Conservation (phyloP, 64 coral and sea anemone genomes). For the Anthopleura sola region DNA sequence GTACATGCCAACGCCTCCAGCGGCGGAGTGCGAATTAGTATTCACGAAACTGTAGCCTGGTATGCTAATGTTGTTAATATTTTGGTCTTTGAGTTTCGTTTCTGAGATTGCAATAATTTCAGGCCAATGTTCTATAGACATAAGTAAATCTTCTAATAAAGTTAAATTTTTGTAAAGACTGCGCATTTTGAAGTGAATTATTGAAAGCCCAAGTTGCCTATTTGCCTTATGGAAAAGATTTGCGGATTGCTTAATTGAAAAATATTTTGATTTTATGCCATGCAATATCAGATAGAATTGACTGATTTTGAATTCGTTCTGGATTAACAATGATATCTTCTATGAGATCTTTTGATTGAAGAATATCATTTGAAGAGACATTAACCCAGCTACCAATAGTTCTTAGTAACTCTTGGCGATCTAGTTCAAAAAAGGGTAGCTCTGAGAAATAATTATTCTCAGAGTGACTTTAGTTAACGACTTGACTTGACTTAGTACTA, state of each 20-base stretch:
- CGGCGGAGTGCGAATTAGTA: constrained; percentile 31
- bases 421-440: constrained; percentile 3
- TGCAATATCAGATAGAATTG: neutral
- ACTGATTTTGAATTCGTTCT: neutral
- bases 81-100: constrained; percentile 48
- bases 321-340: constrained; percentile 20
- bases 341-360: constrained; percentile 10
- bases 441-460: neutral
- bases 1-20: constrained; percentile 44
- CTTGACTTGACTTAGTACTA: neutral
- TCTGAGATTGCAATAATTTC: constrained; percentile 62
- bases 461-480: neutral
- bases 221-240: constrained; percentile 25
- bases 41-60: constrained; percentile 34
- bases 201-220: constrained; percentile 20
- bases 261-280: constrained; percentile 15
- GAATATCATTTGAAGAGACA: neutral
- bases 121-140: constrained; percentile 21
- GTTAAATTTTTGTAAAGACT: constrained; percentile 53
- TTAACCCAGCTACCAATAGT: constrained; percentile 19
- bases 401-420: neutral
- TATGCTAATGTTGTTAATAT: constrained; percentile 35
- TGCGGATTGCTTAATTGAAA: constrained; percentile 5
- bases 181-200: constrained; percentile 54
- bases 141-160: constrained; percentile 43